These are phyloP conservation scores for Agrypnia vestita DNA, from an alignment of 1,140 invertebrate genomes.

Conservation along the genomic window DNA sequence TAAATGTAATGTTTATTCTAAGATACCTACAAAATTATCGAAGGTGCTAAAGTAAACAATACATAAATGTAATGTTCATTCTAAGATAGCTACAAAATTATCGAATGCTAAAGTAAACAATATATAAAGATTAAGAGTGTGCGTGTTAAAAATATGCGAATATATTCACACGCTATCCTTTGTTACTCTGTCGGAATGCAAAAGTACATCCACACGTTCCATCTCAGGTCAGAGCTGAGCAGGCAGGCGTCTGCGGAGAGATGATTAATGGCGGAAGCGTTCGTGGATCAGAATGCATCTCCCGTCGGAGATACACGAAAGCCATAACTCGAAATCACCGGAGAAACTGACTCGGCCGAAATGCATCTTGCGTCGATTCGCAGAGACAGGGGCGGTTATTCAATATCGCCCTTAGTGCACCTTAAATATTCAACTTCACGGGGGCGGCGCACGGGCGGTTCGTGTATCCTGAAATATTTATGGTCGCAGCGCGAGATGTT, in stretches of 20 bases:
- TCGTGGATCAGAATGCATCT: not conserved
- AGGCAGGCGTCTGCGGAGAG: not conserved
- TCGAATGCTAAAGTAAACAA: too few species aligned
- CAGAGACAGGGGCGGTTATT: not conserved
- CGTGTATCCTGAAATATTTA: not conserved
- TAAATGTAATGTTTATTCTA: too few species aligned
- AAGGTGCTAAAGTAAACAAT: too few species aligned
- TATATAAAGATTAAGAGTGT: too few species aligned
- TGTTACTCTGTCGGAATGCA: not conserved
- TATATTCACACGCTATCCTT: too few species aligned
- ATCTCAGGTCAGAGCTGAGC: not conserved
- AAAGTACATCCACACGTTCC: not conserved
- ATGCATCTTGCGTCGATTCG: not conserved
- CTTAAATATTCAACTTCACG: not conserved
- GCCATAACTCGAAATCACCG: not conserved
- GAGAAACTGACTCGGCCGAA: not conserved
- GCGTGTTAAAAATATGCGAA: too few species aligned
- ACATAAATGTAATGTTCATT: too few species aligned
- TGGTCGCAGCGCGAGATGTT: not conserved
- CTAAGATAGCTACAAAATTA: too few species aligned
- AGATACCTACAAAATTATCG: too few species aligned
- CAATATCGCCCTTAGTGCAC: not conserved
- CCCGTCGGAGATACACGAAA: not conserved
- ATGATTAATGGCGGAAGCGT: slow-evolving; percentile 7
- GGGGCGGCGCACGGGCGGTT: not conserved